Percentiles rank a stretch among this genome's conserved stretches.
Evolutionary conservation across 2,797 vertebrate genomes (phyloP).

Genomic region (Zonotrichia albicollis): DNA sequence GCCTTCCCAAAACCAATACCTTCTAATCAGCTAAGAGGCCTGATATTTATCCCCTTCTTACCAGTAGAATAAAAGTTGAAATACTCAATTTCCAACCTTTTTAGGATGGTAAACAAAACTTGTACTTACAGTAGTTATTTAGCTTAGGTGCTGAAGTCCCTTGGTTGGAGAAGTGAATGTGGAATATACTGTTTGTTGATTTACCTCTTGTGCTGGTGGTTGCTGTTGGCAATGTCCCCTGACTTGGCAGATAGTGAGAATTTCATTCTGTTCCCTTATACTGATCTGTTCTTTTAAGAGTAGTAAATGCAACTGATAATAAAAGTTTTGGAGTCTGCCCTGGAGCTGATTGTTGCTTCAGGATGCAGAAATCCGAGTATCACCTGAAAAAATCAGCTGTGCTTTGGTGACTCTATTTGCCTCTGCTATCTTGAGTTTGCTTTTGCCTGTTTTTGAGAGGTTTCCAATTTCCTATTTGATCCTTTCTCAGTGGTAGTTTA

Average conservation of each 20-base stretch:
- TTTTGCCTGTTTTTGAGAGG: neutral
- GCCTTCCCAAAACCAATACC: neutral
- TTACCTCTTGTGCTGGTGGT: neutral
- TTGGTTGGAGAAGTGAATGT: neutral
- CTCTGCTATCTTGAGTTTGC: neutral
- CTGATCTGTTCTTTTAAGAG: neutral
- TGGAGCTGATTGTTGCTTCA: neutral
- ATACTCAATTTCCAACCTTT: neutral
- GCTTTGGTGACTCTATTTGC: neutral
- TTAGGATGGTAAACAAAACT: neutral
- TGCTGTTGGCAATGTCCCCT: neutral
- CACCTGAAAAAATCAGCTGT: neutral
- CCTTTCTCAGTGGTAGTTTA: neutral
- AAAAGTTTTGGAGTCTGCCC: neutral
- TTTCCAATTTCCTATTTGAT: neutral
- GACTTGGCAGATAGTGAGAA: neutral
- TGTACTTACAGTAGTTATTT: neutral
- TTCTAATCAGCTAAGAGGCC: neutral
- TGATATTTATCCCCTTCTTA: neutral
- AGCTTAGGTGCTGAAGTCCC: neutral
- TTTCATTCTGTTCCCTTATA: neutral
- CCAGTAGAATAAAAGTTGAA: neutral
- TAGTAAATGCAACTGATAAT: neutral
- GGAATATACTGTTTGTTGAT: neutral
- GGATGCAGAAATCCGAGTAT: neutral